Base-by-base conservation (phyloP, 2,888 invertebrate genomes). In the Zeuzera pyrina region DNA sequence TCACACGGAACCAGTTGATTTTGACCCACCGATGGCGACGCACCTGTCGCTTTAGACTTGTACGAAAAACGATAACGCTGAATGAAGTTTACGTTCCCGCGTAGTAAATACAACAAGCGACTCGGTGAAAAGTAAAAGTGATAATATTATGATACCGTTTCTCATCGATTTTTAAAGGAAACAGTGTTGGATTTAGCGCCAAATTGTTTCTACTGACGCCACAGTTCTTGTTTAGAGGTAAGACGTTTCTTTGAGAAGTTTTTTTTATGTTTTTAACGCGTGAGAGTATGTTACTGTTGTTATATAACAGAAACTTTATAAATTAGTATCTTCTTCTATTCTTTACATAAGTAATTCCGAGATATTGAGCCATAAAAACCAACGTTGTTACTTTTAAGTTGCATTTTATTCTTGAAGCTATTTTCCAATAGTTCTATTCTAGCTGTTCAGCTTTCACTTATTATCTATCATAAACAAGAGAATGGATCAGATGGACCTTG, bases 401-500 rank as follows among this genome's bases (percentile, higher is more conserved):
- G n/a, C n/a, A n/a, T n/a, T n/a, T n/a, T n/a, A n/a, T n/a, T n/a
- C n/a, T n/a, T n/a, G n/a, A n/a, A n/a, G n/a, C n/a, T n/a, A n/a
- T n/a, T n/a, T n/a, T n/a, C n/a, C n/a, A n/a, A 22, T 2, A n/a
- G 11, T n/a, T 22, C 2, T 10, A 10, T 22, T 2, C n/a, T 10
- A 10, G 22, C 13, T 41, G 45, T 51, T 39, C 34, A 49, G 63
- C 72, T 76, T 76, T 77, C 72, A 70, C 71, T 68, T 54, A 49
- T 49, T 47, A 47, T 56, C 50, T 50, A 51, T 54, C 47, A 58
- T 55, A 41, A 43, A 30, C 41, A 52, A 58, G 70, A 66, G 77
- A 77, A 69, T 48, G 73, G 63, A 61, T 64, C 57, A 62, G 63
- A 61, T 56, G 66, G 65, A 69, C 76, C 76, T 76, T 74, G 76